phyloP scores from a whole-genome alignment of 2,888 invertebrate genomes.

The Diploptera punctata region DNA sequence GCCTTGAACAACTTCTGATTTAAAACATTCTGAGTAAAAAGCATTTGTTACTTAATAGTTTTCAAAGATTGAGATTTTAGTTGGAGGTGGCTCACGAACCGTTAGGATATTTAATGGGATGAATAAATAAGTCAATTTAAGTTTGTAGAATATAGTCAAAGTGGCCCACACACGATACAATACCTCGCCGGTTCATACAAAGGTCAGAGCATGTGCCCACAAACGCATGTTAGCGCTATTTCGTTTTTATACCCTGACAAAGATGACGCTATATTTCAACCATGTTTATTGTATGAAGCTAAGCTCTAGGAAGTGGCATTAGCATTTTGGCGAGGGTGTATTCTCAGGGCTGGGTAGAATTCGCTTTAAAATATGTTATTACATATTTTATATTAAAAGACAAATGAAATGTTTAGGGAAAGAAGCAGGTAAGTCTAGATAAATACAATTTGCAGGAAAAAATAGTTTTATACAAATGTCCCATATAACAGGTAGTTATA shows the following conservation, averaged over 20 bases:
- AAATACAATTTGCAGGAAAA: too few relatives aligned
- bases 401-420: too few relatives aligned
- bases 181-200: background rate
- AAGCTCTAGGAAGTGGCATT: background rate
- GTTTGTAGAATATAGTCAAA: background rate
- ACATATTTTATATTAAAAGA: too few relatives aligned
- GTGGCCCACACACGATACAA: constrained; percentile 14
- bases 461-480: too few relatives aligned
- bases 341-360: background rate
- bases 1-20: too few relatives aligned
- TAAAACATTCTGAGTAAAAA: too few relatives aligned
- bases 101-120: background rate
- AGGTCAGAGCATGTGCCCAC: background rate
- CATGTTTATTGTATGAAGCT: background rate
- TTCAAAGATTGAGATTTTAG: too few relatives aligned
- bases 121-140: background rate
- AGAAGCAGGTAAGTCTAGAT: too few relatives aligned
- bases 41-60: too few relatives aligned
- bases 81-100: background rate
- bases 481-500: too few relatives aligned
- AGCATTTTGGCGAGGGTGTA: constrained; percentile 6
- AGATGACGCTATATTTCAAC: constrained; percentile 7
- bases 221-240: background rate
- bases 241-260: background rate
- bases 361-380: too few relatives aligned